Percentiles rank a stretch among this genome's conserved stretches.
These are phyloP conservation scores for Pilophorus perplexus DNA, from an alignment of 2,888 invertebrate species.

Conservation along the genomic window DNA sequence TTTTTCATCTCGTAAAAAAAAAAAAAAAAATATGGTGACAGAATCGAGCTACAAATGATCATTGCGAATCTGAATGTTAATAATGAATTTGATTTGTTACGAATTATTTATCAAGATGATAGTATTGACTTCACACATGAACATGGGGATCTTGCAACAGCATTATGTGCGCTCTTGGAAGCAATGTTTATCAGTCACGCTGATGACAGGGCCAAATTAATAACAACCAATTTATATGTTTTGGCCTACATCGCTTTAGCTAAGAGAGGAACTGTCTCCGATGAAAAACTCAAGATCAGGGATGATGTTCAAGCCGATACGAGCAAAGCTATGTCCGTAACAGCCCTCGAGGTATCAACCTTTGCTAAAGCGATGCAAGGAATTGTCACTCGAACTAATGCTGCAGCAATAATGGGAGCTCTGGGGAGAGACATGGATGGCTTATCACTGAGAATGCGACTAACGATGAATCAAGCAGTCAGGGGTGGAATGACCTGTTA, in stretches of 20 bases:
- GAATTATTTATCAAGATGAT: too few relatives aligned
- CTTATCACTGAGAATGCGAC: background rate
- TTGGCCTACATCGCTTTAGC: background rate
- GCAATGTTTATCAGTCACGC: too few relatives aligned
- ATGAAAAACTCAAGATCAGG: background rate
- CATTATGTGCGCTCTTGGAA: too few relatives aligned
- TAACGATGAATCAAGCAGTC: background rate
- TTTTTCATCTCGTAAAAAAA: too few relatives aligned
- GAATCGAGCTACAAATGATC: too few relatives aligned
- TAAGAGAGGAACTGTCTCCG: constrained; percentile 16
- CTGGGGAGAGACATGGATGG: background rate
- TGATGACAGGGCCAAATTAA: too few relatives aligned
- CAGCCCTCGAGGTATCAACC: background rate
- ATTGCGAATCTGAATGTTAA: too few relatives aligned
- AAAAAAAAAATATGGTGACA: too few relatives aligned
- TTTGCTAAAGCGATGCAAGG: background rate
- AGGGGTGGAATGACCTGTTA: constrained; percentile 14
- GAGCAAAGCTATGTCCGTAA: background rate
- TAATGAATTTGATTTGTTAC: too few relatives aligned
- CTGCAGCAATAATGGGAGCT: background rate
- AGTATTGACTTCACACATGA: too few relatives aligned
- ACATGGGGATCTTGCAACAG: too few relatives aligned
- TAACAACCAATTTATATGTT: background rate
- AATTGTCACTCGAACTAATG: background rate
- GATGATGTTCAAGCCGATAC: background rate